Evolutionary conservation across 37 sponge, comb jelly and placozoan genomes (phyloP).

Genomic region (Halisarca cf. caerulea): DNA sequence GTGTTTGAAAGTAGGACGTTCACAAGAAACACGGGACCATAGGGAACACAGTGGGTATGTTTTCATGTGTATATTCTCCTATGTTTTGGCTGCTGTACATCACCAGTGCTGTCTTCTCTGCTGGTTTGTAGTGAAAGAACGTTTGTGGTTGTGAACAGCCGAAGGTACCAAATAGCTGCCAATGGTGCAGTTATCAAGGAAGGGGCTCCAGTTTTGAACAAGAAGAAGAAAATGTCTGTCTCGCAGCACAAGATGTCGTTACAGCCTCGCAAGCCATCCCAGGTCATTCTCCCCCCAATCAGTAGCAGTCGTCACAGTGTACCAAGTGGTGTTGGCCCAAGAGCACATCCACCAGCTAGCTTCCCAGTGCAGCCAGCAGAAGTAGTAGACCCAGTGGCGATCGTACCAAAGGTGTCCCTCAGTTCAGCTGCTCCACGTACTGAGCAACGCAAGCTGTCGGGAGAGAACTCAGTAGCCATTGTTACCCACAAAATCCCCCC

Average conservation of each 20-base stretch:
- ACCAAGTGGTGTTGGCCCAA: not conserved
- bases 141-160: not conserved
- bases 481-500: constrained; percentile 3
- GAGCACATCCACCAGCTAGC: not conserved
- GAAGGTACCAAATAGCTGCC: not conserved
- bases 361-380: not conserved
- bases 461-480: constrained; percentile 10
- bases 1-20: too few species aligned
- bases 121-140: too few species aligned
- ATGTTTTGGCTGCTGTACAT: too few species aligned
- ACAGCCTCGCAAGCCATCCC: constrained; percentile 13
- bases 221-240: not conserved
- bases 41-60: too few species aligned
- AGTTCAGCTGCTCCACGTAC: not conserved
- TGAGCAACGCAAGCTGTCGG: not conserved
- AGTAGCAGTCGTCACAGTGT: constrained; percentile 1
- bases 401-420: not conserved
- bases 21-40: too few species aligned
- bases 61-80: too few species aligned
- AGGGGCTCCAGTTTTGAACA: not conserved
- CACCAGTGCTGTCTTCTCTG: too few species aligned
- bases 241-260: constrained; percentile 6
- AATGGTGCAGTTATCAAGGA: constrained; percentile 5
- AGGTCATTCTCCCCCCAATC: constrained; percentile 7
- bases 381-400: not conserved